Conservation (phyloP, 2,797 vertebrate species). For the Myiothlypis coronata region DNA sequence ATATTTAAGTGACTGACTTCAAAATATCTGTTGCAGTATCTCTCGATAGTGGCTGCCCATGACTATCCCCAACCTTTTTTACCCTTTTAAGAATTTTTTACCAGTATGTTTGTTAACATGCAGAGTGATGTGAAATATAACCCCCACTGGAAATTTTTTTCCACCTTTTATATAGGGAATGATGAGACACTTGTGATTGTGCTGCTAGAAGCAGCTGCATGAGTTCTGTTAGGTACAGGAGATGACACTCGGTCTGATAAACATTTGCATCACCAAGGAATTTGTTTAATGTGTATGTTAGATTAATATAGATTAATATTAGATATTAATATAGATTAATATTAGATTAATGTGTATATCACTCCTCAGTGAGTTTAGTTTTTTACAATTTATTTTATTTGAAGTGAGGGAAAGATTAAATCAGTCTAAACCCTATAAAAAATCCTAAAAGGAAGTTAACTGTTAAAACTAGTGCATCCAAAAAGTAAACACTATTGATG, state of each 20-base stretch:
- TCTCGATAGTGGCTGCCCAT: rapidly evolving
- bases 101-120: background rate
- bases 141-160: background rate
- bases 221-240: background rate
- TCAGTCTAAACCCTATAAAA: background rate
- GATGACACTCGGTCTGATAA: background rate
- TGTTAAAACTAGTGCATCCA: background rate
- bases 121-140: background rate
- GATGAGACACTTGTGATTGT: background rate
- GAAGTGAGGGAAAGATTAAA: background rate
- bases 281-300: background rate
- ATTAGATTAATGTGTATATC: no score
- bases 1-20: background rate
- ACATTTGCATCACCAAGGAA: background rate
- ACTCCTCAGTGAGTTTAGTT: background rate
- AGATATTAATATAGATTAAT: no score
- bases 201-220: background rate
- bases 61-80: background rate
- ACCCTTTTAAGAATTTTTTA: background rate
- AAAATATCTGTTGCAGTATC: background rate
- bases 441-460: background rate
- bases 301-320: no score
- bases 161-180: rapidly evolving
- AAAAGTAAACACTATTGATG: background rate
- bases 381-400: background rate